Conservation (phyloP, 2,113 vertebrate genomes). For the Dicentrarchus labrax region DNA sequence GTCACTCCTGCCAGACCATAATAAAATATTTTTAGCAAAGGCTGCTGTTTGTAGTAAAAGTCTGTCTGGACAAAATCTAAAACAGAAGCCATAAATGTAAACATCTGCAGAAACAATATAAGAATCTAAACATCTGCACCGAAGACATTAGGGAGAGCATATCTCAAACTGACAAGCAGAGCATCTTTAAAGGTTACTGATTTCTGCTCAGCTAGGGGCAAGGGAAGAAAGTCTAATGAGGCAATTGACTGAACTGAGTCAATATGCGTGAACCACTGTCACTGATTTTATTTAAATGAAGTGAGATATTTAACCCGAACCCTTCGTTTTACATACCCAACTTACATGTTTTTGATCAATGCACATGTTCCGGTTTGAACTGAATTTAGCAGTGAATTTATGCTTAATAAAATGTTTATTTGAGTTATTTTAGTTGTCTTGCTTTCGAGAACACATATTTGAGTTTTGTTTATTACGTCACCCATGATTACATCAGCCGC, state of each 20-base stretch:
- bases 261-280: background rate
- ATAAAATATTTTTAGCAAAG: slow-evolving; percentile 18
- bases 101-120: slow-evolving; percentile 63
- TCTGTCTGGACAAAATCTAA: slow-evolving; percentile 21
- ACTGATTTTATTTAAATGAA: background rate
- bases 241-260: background rate
- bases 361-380: background rate
- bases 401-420: background rate
- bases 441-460: background rate
- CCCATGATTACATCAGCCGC: background rate
- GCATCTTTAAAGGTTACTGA: slow-evolving; percentile 41
- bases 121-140: slow-evolving; percentile 42
- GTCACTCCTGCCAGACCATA: slow-evolving; percentile 18
- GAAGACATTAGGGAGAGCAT: slow-evolving; percentile 21
- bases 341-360: background rate
- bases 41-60: slow-evolving; percentile 14
- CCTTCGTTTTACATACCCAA: background rate
- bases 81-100: slow-evolving; percentile 42
- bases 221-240: background rate
- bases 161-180: slow-evolving; percentile 61
- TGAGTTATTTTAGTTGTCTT: background rate
- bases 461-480: background rate
- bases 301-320: background rate
- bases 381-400: background rate
- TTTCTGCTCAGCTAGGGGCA: background rate